phyloP scores from a whole-genome alignment of 2,888 invertebrate species.

The Pseudococcus longispinus region DNA sequence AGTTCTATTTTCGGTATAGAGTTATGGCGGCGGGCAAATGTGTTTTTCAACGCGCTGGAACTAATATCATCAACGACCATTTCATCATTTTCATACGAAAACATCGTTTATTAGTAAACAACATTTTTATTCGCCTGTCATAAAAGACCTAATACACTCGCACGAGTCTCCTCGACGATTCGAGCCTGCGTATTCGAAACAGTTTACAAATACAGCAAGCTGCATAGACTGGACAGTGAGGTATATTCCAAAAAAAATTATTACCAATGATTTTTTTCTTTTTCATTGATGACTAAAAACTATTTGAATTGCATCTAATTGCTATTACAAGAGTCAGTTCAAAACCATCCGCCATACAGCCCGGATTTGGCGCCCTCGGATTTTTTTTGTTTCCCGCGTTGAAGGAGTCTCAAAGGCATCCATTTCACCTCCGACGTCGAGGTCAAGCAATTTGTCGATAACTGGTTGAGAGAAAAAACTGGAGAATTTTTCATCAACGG shows the following conservation, averaged over 20 bases:
- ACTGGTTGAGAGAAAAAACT: too few relatives aligned
- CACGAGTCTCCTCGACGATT: background rate
- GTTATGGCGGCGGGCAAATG: constrained; percentile 43
- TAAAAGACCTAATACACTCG: background rate
- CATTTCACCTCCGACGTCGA: too few relatives aligned
- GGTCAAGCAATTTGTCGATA: too few relatives aligned
- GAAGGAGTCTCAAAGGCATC: too few relatives aligned
- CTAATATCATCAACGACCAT: constrained; percentile 53
- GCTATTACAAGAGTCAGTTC: too few relatives aligned
- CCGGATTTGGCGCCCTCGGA: too few relatives aligned
- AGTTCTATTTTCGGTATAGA: constrained; percentile 52
- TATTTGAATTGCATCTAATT: too few relatives aligned
- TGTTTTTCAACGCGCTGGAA: constrained; percentile 53
- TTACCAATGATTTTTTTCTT: too few relatives aligned
- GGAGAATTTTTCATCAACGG: too few relatives aligned
- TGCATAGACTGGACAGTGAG: background rate
- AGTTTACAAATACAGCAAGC: background rate
- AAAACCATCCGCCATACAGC: too few relatives aligned
- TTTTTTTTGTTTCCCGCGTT: too few relatives aligned
- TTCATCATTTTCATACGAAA: constrained; percentile 51
- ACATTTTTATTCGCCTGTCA: constrained; percentile 41
- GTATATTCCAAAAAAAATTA: background rate
- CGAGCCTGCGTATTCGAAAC: background rate
- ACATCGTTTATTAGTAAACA: constrained; percentile 53
- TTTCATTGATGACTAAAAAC: too few relatives aligned